Base-by-base conservation (phyloP, 2,113 vertebrate genomes). In the Axis porcinus region DNA sequence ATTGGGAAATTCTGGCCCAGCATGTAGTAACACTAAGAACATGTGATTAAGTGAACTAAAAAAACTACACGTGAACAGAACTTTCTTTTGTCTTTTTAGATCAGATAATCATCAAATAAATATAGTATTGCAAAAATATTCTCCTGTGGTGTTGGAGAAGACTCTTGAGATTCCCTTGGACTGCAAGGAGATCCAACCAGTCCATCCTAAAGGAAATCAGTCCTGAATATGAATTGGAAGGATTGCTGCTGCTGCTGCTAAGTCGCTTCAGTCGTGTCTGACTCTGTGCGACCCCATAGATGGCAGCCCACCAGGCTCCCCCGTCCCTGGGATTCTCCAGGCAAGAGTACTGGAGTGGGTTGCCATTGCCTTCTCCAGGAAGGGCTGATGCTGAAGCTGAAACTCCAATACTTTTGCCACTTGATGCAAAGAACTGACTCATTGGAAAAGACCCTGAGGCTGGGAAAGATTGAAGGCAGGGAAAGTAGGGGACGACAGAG, bases 21-120 rank as follows among this genome's bases (percentile, higher is more conserved):
- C 1, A 45, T 8, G 6, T 50, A 52, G 30, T 76, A 50, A 23
- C 50, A 81, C 12, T 81, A 67, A 95, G 54, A 67, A 95, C 55
- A 96, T 52, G 40, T n/a, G 90, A 89, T 16, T 60, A 74, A 88
- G 11, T 83, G 16, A 93, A 88, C 94, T 89, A 45, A 40, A 88
- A 52, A 33, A 90, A 27, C 36, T 78, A 58, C 12, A 87, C 27
- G 8, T 62, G 12, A 94, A 82, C 15, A 86, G 28, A 94, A 95
- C 25, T 70, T 74, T 45, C 21, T 91, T 40, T 81, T 57, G n/a
- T 95, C 12, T 23, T 79, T 89, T 93, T 40, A 86, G 25, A 91
- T 67, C 45, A 88, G 57, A 84, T 74, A 62, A 36, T 85, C n/a
- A 43, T 85, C 30, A 55, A 84, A 84, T 85, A 86, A 95, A 70